phyloP scores from a whole-genome alignment of 2,797 vertebrate genomes.

The Molothrus aeneus region DNA sequence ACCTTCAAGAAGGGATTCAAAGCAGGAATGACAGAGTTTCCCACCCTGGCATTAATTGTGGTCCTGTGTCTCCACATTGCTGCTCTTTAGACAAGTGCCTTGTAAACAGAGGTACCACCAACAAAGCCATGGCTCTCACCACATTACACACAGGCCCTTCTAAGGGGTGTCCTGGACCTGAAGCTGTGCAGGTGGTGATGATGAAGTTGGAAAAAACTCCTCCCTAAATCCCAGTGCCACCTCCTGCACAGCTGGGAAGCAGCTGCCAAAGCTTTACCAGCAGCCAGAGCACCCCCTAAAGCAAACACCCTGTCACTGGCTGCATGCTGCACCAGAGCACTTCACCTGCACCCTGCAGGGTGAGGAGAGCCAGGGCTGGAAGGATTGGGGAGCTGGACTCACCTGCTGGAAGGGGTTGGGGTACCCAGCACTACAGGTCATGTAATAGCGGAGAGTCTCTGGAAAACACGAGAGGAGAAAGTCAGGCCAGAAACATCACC shows the following conservation, averaged over 20 bases:
- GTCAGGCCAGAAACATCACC: background rate
- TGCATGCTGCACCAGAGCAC: background rate
- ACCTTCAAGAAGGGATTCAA: background rate
- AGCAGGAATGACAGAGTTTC: background rate
- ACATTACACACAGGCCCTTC: background rate
- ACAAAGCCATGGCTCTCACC: background rate
- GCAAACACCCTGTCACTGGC: background rate
- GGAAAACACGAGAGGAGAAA: constrained; percentile 19
- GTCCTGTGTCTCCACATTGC: background rate
- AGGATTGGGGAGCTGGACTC: background rate
- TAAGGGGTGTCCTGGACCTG: background rate
- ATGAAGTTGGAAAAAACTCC: background rate
- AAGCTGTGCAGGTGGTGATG: background rate
- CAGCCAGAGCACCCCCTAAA: background rate
- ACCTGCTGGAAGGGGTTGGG: constrained; percentile 94
- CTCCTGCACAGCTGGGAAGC: background rate
- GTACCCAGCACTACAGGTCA: constrained; percentile 84
- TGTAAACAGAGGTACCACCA: background rate
- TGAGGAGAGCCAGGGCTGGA: background rate
- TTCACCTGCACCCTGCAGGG: background rate
- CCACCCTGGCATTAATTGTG: background rate
- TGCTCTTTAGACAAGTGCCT: background rate
- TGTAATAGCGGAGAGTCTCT: constrained; percentile 93
- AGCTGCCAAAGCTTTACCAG: background rate
- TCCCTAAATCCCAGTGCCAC: background rate